A percentile compares a stretch with the other conserved stretches of the same genome.
Evolutionary conservation across 2,888 invertebrate species (phyloP).

Genomic region (Polyommatus iphigenia): DNA sequence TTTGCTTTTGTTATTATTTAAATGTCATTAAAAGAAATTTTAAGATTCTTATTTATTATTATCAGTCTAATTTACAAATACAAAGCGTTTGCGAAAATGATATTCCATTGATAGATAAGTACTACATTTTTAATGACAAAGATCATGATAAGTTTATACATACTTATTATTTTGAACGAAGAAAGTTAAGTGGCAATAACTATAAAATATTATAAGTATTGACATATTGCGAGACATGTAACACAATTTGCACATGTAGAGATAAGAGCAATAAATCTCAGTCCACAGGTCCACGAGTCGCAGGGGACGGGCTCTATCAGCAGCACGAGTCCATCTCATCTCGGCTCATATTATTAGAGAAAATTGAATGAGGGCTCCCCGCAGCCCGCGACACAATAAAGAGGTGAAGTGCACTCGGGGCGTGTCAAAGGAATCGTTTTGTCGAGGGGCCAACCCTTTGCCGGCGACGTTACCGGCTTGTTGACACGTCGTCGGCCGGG

Average conservation of each 20-base stretch:
- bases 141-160: background rate
- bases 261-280: constrained; percentile 15
- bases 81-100: too few species aligned
- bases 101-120: background rate
- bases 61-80: background rate
- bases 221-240: background rate
- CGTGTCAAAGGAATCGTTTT: constrained; percentile 61
- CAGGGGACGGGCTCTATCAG: constrained; percentile 38
- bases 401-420: constrained; percentile 48
- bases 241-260: constrained; percentile 7
- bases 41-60: background rate
- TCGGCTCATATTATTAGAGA: constrained; percentile 43
- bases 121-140: background rate
- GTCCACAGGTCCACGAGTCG: constrained; percentile 22
- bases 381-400: constrained; percentile 39
- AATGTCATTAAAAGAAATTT: too few species aligned
- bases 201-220: background rate
- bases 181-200: background rate
- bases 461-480: constrained; percentile 42
- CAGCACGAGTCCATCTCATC: constrained; percentile 40
- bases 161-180: background rate
- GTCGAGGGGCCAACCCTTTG: constrained; percentile 47
- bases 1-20: too few species aligned
- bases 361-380: constrained; percentile 43
- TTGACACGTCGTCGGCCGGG: constrained; percentile 43